phyloP scores from a whole-genome alignment of 2,113 vertebrate genomes.

The Tapirus terrestris region DNA sequence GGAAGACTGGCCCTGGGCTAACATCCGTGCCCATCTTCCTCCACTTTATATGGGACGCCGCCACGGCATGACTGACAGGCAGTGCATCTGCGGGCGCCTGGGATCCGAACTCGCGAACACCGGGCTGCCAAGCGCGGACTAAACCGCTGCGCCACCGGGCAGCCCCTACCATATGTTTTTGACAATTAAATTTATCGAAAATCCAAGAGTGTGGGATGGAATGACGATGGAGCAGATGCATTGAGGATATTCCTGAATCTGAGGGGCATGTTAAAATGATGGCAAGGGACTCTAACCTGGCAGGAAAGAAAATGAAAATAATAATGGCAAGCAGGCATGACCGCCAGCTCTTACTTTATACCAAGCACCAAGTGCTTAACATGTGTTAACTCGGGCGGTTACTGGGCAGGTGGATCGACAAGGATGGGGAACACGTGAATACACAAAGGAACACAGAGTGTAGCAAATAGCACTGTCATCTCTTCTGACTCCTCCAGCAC shows the following conservation, averaged over 20 bases:
- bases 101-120: no score
- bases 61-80: no score
- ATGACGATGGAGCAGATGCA: neutral
- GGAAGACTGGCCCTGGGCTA: no score
- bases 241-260: neutral
- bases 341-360: neutral
- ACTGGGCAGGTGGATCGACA: no score
- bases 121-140: no score
- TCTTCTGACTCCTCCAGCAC: neutral
- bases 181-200: neutral
- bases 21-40: no score
- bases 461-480: neutral
- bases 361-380: neutral
- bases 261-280: neutral
- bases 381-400: neutral
- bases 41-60: no score
- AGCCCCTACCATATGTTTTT: neutral
- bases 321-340: neutral
- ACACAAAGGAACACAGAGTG: neutral
- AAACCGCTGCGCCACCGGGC: no score
- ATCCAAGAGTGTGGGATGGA: neutral
- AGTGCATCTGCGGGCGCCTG: no score
- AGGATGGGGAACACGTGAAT: neutral
- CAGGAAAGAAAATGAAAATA: neutral
- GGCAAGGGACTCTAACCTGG: neutral